Base-by-base conservation (phyloP, 1,140 invertebrate genomes). In the Brachionus manjavacas region DNA sequence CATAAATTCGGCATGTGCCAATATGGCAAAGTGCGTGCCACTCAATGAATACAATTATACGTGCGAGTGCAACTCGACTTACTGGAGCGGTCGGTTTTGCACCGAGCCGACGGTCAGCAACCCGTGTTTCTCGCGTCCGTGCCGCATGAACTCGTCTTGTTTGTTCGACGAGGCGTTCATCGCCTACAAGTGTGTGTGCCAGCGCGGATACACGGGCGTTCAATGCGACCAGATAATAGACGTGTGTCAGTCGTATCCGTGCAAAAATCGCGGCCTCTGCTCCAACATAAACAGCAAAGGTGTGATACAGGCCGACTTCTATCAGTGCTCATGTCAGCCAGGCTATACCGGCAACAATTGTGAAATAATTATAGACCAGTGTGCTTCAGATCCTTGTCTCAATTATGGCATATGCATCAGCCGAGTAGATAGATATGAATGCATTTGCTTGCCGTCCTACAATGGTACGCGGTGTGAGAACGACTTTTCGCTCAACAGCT, bases 331-430 rank as follows among this genome's bases (percentile, higher is more conserved):
- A 86, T 98, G 96, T 88, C 94, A 94, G 86, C 92, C 93, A 1
- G 95, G 95, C 0, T 96, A 93, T 86, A 96, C 95, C 92, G 96
- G 96, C 11, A 91, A 93, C n/a, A 93, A 94, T 86, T 98, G 96
- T 87, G 94, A 97, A 87, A 91, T 92, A 23, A 72, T 55, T 8
- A 43, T 85, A 28, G 94, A 98, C 87, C 95, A 97, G 86, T 97
- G 96, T 87, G 93, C 94, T 2, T 94, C 93, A 85, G 93, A 93
- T 0, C 95, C 95, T 0, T 97, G 96, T 87, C 93, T 94, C 86
- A 96, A 96, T 87, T 95, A 95, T 11, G 96, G 95, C 0, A 92
- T 94, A 9, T 97, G 96, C 87, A 93, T 92, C 0, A 68, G 49
- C 39, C 23, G 12, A 83, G 66, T 83, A 4, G 79, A 70, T 39